These are phyloP conservation scores for Nebria salina DNA, from an alignment of 2,888 invertebrate genomes.

Conservation along the genomic window DNA sequence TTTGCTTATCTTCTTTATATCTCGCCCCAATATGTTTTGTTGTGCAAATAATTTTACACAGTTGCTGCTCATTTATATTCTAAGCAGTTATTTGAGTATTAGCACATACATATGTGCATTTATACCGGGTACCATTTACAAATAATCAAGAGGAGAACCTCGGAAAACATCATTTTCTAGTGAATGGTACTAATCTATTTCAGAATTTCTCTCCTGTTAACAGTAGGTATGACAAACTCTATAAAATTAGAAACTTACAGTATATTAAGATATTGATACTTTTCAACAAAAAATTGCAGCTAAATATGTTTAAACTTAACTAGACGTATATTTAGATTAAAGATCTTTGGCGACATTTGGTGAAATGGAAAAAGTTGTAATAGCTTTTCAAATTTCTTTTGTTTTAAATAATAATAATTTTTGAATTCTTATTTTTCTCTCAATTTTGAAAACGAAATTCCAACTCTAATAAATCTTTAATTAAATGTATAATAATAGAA, in stretches of 20 bases:
- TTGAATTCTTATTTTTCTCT: no score
- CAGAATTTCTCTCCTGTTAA: not conserved
- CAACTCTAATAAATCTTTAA: no score
- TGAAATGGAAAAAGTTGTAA: no score
- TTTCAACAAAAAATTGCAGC: no score
- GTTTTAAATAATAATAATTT: no score
- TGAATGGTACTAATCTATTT: not conserved
- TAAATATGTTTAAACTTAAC: no score
- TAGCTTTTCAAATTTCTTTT: no score
- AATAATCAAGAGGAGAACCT: not conserved
- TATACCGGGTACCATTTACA: not conserved
- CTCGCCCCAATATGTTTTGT: not conserved
- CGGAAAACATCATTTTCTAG: not conserved
- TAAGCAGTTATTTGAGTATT: not conserved
- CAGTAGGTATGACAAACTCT: not conserved
- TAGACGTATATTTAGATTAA: no score
- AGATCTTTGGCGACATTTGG: no score
- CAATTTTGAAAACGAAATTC: no score
- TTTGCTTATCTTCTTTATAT: constrained; percentile 4
- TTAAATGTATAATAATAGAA: no score
- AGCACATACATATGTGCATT: not conserved
- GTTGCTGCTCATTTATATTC: not conserved
- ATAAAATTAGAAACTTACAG: not conserved
- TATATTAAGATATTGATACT: not conserved
- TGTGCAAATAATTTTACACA: not conserved